Base-by-base conservation (phyloP, 2,113 vertebrate species). In the Oncorhynchus tshawytscha region DNA sequence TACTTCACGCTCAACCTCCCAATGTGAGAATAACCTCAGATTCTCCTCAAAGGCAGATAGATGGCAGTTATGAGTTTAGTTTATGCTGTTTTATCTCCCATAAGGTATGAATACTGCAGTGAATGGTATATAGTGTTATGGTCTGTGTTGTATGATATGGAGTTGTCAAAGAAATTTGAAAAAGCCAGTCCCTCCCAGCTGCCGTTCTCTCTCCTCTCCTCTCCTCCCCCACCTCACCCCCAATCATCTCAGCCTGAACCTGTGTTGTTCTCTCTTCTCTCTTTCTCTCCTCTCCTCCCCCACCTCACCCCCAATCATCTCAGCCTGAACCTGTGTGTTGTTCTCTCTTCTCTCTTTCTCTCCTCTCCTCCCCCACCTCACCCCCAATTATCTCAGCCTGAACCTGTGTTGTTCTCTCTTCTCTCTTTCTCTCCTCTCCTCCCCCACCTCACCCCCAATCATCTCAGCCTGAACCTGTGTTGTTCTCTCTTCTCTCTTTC, bases 61-160 rank as follows among this genome's bases (percentile, higher is more conserved):
- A 59, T 74, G 81, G 80, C 78, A 83, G 70, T 88, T 67, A 68
- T 71, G 76, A 86, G 75, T 13, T 74, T 62, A 64, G 67, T 70
- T 78, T 48, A 62, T 77, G 80, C 84, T 78, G 79, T 78, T 87
- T 82, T 49, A 72, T 68, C 25, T 68, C 16, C 15, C 11, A 64
- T 64, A 64, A 3, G 16, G 7, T 8, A 25, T 24, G 24, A 1
- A 45, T 45, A 45, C 39, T 45, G 18, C 60, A 22, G 6, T 8
- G 67, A 11, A 16, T 69, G 34, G 48, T 71, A 25, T 27, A 15
- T 51, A 69, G 67, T 54, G 24, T 59, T 29, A 9, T 13, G 4
- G 7, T 59, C 9, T 29, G 54, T 27, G 49, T 27, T 31, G 18
- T 59, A 11, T n/a, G 72, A 13, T 68, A 29, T 68, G 80, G 22